Conservation (phyloP, 1,140 invertebrate species). For the Oscheius sp. region DNA sequence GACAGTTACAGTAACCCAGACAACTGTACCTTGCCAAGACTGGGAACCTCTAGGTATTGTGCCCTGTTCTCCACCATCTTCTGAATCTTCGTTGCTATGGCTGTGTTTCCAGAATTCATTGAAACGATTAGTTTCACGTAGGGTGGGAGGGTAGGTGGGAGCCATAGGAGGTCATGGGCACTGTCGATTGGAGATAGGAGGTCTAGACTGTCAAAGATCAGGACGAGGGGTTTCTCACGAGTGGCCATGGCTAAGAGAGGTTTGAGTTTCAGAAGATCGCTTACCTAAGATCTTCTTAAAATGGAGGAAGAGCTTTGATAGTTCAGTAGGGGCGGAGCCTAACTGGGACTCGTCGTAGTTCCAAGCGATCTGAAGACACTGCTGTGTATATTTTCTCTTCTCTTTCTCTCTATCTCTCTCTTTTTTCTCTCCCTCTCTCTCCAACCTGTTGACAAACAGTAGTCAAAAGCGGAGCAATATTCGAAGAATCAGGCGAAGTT, state of each 20-base stretch:
- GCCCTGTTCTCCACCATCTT: slow-evolving; percentile 66
- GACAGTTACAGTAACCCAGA: background rate
- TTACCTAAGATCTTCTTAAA: background rate
- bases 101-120: slow-evolving; percentile 31
- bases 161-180: slow-evolving; percentile 91
- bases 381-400: no score
- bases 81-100: slow-evolving; percentile 45
- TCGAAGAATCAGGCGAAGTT: slow-evolving; percentile 92
- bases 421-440: background rate
- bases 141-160: slow-evolving; percentile 81
- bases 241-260: slow-evolving; percentile 72
- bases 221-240: slow-evolving; percentile 75
- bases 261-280: background rate
- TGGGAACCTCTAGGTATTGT: slow-evolving; percentile 79
- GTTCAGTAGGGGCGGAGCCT: slow-evolving; percentile 85
- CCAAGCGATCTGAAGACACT: slow-evolving; percentile 81
- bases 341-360: slow-evolving; percentile 85
- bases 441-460: slow-evolving; percentile 87
- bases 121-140: slow-evolving; percentile 73
- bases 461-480: slow-evolving; percentile 85
- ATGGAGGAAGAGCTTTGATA: slow-evolving; percentile 80
- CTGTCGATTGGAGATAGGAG: slow-evolving; percentile 89
- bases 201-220: slow-evolving; percentile 89
- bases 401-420: no score
- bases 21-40: slow-evolving; percentile 71